These are phyloP conservation scores for Saccopteryx bilineata DNA, from an alignment of 2,113 vertebrate genomes.

Conservation along the genomic window DNA sequence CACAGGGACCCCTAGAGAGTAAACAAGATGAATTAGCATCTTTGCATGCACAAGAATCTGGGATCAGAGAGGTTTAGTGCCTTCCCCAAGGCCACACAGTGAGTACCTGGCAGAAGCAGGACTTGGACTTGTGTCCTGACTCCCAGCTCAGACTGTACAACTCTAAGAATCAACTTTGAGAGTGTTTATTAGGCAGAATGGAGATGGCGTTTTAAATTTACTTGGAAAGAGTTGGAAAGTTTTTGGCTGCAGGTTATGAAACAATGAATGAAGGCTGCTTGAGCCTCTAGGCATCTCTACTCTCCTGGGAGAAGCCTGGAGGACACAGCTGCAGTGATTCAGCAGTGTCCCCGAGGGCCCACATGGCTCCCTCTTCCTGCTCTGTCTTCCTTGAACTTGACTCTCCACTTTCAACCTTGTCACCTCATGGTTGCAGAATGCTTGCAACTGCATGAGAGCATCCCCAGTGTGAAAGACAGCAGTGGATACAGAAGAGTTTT, in stretches of 20 bases:
- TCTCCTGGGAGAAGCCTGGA: not conserved
- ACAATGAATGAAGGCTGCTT: not conserved
- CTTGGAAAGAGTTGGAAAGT: not conserved
- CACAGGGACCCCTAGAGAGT: not conserved
- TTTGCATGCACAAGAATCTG: not conserved
- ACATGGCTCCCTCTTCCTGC: not conserved
- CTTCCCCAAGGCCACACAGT: not conserved
- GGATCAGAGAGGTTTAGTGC: not conserved
- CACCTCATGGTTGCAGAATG: not conserved
- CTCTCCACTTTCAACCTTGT: not conserved
- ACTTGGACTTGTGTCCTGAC: not conserved
- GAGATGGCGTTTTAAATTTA: not conserved
- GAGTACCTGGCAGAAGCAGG: not conserved
- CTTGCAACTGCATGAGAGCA: not conserved
- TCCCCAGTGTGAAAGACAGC: not conserved
- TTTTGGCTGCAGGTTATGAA: not conserved
- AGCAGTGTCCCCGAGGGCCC: not conserved
- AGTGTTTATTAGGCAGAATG: not conserved
- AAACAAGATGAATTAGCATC: not conserved
- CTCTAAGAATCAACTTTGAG: not conserved
- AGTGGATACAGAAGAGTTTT: not conserved
- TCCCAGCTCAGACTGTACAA: not conserved
- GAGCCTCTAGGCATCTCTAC: not conserved
- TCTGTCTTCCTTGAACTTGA: not conserved
- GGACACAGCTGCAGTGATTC: not conserved